Conservation (phyloP, 92 coral and sea anemone species). For the Muricea muricata region DNA sequence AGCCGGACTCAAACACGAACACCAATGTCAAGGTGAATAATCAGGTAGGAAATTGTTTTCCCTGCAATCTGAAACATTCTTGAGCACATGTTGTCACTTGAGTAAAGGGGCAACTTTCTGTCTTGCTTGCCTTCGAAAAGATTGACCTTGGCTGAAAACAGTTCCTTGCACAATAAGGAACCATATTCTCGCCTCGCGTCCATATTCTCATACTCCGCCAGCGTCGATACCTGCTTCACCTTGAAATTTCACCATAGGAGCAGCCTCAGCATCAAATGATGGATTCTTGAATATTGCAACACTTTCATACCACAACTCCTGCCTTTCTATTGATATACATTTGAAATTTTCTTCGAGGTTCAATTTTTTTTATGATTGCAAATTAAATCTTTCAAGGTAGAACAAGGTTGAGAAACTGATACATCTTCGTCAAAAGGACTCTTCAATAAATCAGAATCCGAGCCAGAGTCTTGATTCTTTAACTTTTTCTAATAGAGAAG, state of each 20-base stretch:
- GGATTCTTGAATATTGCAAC: constrained; percentile 45
- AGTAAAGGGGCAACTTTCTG: constrained; percentile 12
- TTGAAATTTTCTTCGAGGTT: constrained; percentile 48
- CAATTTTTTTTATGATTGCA: constrained; percentile 32
- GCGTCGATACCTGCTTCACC: constrained; percentile 31
- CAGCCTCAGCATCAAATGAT: constrained; percentile 38
- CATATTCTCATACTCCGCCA: constrained; percentile 67
- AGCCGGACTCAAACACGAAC: constrained; percentile 63
- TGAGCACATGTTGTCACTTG: constrained; percentile 10
- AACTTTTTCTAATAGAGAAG: constrained; percentile 19
- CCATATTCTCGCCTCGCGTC: constrained; percentile 67
- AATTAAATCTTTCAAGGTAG: constrained; percentile 58
- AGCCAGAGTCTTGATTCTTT: constrained; percentile 38
- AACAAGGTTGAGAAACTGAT: constrained; percentile 15
- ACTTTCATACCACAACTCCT: constrained; percentile 54
- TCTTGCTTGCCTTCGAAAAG: background rate
- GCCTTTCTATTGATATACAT: constrained; percentile 32
- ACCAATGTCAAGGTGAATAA: constrained; percentile 59
- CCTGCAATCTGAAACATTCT: constrained; percentile 22
- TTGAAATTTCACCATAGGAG: constrained; percentile 31
- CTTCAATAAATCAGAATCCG: constrained; percentile 44
- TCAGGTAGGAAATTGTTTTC: constrained; percentile 11
- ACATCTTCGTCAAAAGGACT: constrained; percentile 46
- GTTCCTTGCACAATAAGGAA: constrained; percentile 5
- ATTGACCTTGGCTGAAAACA: background rate